Evolutionary conservation across 1,140 invertebrate species (phyloP).

Genomic region (Ephestia elutella): DNA sequence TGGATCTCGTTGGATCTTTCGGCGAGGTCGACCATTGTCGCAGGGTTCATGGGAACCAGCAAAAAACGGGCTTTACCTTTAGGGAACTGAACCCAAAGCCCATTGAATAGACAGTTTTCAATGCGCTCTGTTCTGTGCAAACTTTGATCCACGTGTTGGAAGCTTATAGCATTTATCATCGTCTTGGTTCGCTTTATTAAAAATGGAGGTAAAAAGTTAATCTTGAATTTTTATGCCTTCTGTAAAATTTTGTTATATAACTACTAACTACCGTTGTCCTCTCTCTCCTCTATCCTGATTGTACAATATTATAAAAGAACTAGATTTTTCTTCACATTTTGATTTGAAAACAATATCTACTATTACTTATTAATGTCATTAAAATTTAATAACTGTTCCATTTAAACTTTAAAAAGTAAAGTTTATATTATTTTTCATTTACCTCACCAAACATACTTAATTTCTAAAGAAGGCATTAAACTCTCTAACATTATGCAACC

Average conservation of each 20-base stretch:
- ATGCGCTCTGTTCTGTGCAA: conserved; percentile 32
- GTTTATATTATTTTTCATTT: conserved; percentile 38
- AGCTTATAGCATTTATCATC: conserved; percentile 31
- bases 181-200: conserved; percentile 10
- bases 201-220: background rate
- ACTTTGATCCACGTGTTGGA: conserved; percentile 61
- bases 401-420: no score
- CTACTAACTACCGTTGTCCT: no score
- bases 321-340: no score
- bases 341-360: background rate
- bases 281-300: no score
- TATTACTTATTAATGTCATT: no score
- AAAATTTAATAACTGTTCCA: no score
- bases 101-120: conserved; percentile 68
- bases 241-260: no score
- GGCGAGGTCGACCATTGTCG: conserved; percentile 68
- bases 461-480: no score
- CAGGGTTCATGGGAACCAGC: conserved; percentile 69
- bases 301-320: no score
- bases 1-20: conserved; percentile 65
- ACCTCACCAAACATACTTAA: no score
- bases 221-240: conserved; percentile 22
- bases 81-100: conserved; percentile 36
- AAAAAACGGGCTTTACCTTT: conserved; percentile 65
- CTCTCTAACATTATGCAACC: conserved; percentile 18